Evolutionary conservation across 2,797 vertebrate species (phyloP), one percentile per base, ranked within the genome.

Genomic region (Micrastur ruficollis): DNA sequence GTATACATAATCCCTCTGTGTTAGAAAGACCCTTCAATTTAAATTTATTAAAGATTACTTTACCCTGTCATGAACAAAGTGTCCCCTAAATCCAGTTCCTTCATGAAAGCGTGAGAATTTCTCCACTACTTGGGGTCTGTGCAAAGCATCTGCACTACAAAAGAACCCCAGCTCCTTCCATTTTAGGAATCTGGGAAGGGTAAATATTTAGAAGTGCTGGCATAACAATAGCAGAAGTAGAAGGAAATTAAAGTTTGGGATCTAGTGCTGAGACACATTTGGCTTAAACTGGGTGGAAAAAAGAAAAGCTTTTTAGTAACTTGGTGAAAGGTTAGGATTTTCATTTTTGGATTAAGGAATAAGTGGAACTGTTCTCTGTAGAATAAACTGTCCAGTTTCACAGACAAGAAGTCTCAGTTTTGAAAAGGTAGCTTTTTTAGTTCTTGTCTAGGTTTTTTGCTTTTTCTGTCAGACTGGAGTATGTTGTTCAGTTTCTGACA

Each of bases 131-230:
- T 94, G 86, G 95, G 82, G 58, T 79, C 79, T 97, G 52, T 96
- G 90, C 79, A 96, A 95, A 90, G 97, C 92, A 94, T 98, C 97
- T 91, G 84, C 93, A 94, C 95, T 95, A 97, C 97, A 98, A 98
- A 98, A 98, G 94, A 95, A 65, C 66, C 34, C 66, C 1, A 23
- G 87, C 96, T 97, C 93, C 88, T 97, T 97, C 97, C 94, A 92
- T 97, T 96, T 97, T 93, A 94, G 95, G 96, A 95, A 98, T 98
- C 98, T 99, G 98, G 98, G 98, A 99, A 99, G 98, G 98, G 98
- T 99, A 99, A 98, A 99, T 98, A 99, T 99, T 99, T 98, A 98
- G 98, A 98, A 97, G 97, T 42, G 93, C 97, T 97, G 88, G 71
- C 92, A 96, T 97, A 98, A 99, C 98, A 99, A 98, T 98, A 98